Evolutionary conservation across 2,888 invertebrate genomes (phyloP).

Genomic region (Rosalia funebris): DNA sequence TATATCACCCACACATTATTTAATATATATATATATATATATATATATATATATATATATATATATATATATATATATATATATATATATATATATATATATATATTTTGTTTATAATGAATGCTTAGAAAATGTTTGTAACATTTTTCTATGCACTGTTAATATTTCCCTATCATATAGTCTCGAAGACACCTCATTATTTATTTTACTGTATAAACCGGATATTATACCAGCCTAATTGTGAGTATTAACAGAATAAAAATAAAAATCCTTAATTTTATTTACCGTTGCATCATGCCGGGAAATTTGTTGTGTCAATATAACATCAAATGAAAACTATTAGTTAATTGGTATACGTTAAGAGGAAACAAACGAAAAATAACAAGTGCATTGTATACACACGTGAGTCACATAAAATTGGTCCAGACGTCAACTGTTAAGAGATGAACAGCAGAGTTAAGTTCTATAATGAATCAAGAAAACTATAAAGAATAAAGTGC

Average conservation of each 20-base stretch:
- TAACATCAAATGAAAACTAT: conserved; percentile 28
- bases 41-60: too few species aligned
- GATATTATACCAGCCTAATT: background rate
- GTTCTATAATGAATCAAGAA: conserved; percentile 58
- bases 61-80: too few species aligned
- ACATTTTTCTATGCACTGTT: too few species aligned
- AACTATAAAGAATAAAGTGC: conserved; percentile 61
- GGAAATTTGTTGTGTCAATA: conserved; percentile 29
- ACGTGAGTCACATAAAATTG: conserved; percentile 62
- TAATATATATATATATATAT: too few species aligned
- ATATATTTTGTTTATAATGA: too few species aligned
- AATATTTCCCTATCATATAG: too few species aligned
- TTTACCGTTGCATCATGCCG: conserved; percentile 20
- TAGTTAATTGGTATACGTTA: conserved; percentile 32
- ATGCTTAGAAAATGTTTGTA: too few species aligned
- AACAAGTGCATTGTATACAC: conserved; percentile 54
- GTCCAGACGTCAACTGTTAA: conserved; percentile 61
- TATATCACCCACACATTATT: too few species aligned
- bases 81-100: too few species aligned
- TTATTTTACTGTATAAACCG: background rate
- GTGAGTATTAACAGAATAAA: conserved; percentile 9
- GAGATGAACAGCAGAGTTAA: conserved; percentile 59
- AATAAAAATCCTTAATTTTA: conserved; percentile 4
- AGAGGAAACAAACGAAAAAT: conserved; percentile 43
- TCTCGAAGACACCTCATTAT: too few species aligned